Conservation (phyloP, 2,797 vertebrate species). For the Myotis daubentonii region DNA sequence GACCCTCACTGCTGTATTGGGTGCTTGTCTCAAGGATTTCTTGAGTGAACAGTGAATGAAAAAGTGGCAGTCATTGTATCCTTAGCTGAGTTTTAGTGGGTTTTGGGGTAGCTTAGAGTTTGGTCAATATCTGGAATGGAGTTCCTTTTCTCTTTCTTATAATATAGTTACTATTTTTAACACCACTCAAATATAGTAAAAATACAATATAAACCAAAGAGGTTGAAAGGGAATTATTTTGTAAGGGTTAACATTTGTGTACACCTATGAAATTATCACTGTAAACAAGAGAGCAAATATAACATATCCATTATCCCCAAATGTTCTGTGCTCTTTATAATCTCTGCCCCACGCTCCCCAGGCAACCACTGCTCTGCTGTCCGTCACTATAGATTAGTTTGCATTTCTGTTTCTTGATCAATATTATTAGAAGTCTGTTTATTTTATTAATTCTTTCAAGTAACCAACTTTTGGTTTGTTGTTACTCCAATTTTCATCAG, state of each 20-base stretch:
- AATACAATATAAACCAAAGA: neutral
- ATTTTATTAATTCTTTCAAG: neutral
- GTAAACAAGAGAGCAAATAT: neutral
- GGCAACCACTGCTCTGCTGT: no score
- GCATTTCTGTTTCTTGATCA: no score
- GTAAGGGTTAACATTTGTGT: neutral
- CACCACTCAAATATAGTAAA: neutral
- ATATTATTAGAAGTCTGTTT: neutral
- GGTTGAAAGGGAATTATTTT: neutral
- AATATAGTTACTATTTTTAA: neutral
- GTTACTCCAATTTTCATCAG: neutral
- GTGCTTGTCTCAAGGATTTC: neutral
- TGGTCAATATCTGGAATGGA: neutral
- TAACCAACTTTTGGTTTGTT: neutral
- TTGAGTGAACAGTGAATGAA: neutral
- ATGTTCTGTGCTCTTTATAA: neutral
- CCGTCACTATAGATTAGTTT: no score
- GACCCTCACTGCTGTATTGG: neutral
- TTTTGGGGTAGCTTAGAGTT: neutral
- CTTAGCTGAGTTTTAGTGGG: neutral
- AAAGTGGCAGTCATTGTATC: neutral
- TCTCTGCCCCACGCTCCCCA: no score
- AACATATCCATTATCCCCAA: neutral
- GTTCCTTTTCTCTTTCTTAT: neutral
- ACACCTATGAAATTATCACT: neutral